Conservation (phyloP, 2,888 invertebrate genomes). For the Cantharis lateralis region DNA sequence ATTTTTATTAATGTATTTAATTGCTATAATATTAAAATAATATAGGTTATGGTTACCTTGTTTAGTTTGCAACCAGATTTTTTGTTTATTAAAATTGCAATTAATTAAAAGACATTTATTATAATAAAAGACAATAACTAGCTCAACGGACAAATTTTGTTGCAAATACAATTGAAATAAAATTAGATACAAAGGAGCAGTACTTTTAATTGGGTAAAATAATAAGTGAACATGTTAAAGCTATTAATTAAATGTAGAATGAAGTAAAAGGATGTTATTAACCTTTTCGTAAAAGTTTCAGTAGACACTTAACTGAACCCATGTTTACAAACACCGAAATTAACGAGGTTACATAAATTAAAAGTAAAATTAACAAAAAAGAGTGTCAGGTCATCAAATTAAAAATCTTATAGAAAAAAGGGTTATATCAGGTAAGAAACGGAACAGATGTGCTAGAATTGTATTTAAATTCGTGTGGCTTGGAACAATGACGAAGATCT, state of each 20-base stretch:
- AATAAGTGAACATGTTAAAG: not conserved
- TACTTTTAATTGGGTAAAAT: not conserved
- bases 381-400: conserved; percentile 22
- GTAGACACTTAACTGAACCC: not conserved
- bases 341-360: conserved; percentile 19
- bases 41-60: not conserved
- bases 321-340: conserved; percentile 9
- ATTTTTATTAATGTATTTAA: not conserved
- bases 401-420: conserved; percentile 16
- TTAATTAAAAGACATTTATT: not conserved
- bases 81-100: not conserved
- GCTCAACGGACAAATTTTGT: not conserved
- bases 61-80: not conserved
- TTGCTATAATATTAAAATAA: not conserved
- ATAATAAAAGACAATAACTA: not conserved
- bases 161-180: not conserved
- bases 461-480: conserved; percentile 21
- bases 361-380: conserved; percentile 21
- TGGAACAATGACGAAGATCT: conserved; percentile 18
- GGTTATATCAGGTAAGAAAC: conserved; percentile 5
- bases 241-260: not conserved
- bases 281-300: not conserved
- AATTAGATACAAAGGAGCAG: not conserved
- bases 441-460: conserved; percentile 19
- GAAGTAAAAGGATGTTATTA: not conserved